Conservation (phyloP, 1,140 invertebrate genomes). For the Geopemphigus sp. region DNA sequence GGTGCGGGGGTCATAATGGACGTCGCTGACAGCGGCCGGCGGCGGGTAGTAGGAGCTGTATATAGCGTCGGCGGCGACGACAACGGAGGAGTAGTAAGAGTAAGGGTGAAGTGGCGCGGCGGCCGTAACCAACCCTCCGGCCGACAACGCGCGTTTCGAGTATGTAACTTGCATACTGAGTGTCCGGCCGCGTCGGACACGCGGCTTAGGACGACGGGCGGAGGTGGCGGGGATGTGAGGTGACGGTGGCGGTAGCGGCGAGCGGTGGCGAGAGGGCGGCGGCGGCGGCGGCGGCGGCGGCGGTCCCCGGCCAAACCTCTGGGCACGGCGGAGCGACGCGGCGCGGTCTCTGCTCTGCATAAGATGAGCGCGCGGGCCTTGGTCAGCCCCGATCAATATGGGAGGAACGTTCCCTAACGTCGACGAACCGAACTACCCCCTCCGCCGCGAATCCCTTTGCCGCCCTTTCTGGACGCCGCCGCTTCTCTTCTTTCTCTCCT, state of each 20-base stretch:
- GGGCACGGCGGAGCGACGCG: slow-evolving; percentile 18
- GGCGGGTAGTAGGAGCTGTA: neutral
- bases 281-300: slow-evolving; percentile 2
- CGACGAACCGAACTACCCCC: slow-evolving; percentile 46
- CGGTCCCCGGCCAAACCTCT: slow-evolving; percentile 49
- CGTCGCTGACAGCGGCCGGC: slow-evolving; percentile 33
- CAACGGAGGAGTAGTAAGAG: no score
- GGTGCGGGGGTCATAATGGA: slow-evolving; percentile 44
- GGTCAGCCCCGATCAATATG: slow-evolving; percentile 50
- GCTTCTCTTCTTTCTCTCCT: neutral
- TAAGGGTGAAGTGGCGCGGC: neutral
- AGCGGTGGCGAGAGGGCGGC: neutral
- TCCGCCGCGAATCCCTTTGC: slow-evolving; percentile 13
- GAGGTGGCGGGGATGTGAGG: no score
- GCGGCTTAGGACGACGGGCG: slow-evolving; percentile 10
- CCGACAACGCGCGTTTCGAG: slow-evolving; percentile 44
- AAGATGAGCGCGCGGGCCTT: slow-evolving; percentile 49
- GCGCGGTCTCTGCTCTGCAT: slow-evolving; percentile 49
- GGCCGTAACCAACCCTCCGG: slow-evolving; percentile 28
- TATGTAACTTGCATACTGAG: slow-evolving; percentile 50
- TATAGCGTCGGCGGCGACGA: neutral
- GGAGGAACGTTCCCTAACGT: slow-evolving; percentile 50
- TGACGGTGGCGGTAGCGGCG: neutral
- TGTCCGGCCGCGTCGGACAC: slow-evolving; percentile 46
- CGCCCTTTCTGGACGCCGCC: neutral